Base-by-base conservation (phyloP, 2,113 vertebrate genomes). In the Oriolus oriolus region DNA sequence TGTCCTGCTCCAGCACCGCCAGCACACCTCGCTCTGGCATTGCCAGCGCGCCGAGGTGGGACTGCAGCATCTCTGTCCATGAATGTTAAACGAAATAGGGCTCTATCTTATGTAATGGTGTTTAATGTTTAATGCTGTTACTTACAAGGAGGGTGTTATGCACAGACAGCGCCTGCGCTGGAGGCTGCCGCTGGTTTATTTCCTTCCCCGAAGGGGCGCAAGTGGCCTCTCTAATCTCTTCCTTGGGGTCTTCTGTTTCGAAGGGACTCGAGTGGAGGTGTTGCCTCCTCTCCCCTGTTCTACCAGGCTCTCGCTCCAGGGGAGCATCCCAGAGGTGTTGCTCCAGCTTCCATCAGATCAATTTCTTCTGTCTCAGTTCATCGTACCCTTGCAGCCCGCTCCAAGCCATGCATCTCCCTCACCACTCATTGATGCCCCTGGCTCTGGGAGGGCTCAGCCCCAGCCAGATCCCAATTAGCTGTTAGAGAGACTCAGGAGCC, bases 121-220 rank as follows among this genome's bases (percentile, higher is more conserved):
- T 59, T 96, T 95, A 96, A 92, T 84, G 71, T 95, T 97, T 93
- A 93, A 96, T 95, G 92, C 79, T 56, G 60, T 74, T 84, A 30
- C 79, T 93, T 86, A 69, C 19, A 84, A 88, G 89, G 54, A 85
- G 41, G 57, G 50, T 2, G 1, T 70, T 47, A 49, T 0, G 10
- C 79, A 35, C 2, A 27, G 49, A 69, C 56, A 74, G 84, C 2
- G 7, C 47, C 10, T 85, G 63, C 1, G 3, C 50, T 5, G 1
- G 44, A 30, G 71, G 50, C 60, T 24, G 20, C 30, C 3, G 3
- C 56, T 70, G 18, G 37, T 50, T 90, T 49, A 53, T 37, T 69
- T 52, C 80, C 42, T 35, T 75, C 28, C 42, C 61, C 0, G 0
- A 50, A 57, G 79, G 44, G 33, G 23, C 2, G 0, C 49, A 37